Evolutionary conservation across 2,888 invertebrate species (phyloP).

Genomic region (Coecobrya sp.): DNA sequence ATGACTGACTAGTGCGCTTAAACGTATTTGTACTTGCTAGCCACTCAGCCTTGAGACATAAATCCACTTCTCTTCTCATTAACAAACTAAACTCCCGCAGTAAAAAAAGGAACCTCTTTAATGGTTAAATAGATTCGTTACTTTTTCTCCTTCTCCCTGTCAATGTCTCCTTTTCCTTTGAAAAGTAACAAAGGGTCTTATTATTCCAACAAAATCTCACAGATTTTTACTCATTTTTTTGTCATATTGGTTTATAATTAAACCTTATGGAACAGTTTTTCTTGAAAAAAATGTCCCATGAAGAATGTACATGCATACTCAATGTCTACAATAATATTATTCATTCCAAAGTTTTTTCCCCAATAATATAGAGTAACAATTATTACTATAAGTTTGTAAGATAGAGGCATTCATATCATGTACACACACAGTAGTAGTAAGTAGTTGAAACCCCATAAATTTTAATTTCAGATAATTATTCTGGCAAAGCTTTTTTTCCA

Average conservation of each 20-base stretch:
- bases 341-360: background rate
- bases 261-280: background rate
- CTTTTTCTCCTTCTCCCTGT: slow-evolving; percentile 10
- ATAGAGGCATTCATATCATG: background rate
- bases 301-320: background rate
- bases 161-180: slow-evolving; percentile 18
- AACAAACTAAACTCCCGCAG: slow-evolving; percentile 67
- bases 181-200: background rate
- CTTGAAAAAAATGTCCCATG: background rate
- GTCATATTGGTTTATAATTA: slow-evolving; percentile 51
- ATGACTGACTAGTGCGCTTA: slow-evolving; percentile 7
- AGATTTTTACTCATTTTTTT: slow-evolving; percentile 5
- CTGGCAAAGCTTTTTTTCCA: slow-evolving; percentile 42
- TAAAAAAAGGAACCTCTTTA: slow-evolving; percentile 22
- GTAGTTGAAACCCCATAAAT: slow-evolving; percentile 70
- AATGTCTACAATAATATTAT: too few relatives aligned
- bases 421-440: too few relatives aligned
- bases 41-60: slow-evolving; percentile 80
- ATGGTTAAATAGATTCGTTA: slow-evolving; percentile 52
- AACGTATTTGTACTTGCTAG: background rate
- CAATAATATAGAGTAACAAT: background rate
- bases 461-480: slow-evolving; percentile 80
- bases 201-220: slow-evolving; percentile 29
- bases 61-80: slow-evolving; percentile 79
- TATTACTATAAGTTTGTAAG: slow-evolving; percentile 27